Evolutionary conservation across 2,113 vertebrate genomes (phyloP), one percentile per base, ranked within the genome.

Genomic region (Pachycephala philippinensis): DNA sequence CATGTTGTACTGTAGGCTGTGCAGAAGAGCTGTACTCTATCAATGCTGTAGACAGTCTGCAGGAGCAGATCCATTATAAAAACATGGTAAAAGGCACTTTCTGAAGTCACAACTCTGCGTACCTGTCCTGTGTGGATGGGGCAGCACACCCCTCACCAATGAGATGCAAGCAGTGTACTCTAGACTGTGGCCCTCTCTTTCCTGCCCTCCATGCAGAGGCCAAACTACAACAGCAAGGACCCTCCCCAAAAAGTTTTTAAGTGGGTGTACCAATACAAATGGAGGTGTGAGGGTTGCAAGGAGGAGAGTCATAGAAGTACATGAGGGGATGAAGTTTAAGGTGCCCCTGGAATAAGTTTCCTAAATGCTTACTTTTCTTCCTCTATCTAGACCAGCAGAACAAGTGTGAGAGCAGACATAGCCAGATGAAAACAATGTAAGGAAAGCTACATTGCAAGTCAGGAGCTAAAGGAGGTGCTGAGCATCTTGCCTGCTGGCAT

Each of bases 261-360:
- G 42, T 71, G 28, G 2, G 21, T 69, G 17, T 87, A 17, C 24
- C 44, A 78, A 49, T 59, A 37, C 13, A 10, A 15, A 5, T 33
- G 66, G 61, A 75, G 11, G 12, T 76, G 20, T 53, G 23, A 18
- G 26, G 11, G 1, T 0, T 49, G 14, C 2, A 1, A 13, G 23
- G 18, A 59, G 47, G 28, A 75, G 8, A 66, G 35, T 13, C 0
- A 0, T 33, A 13, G n/a, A 49, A 61, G 7, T 52, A 37, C 7
- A 7, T 2, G 13, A 52, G 37, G 40, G 20, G 53, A 53, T 65
- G n/a, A 80, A 76, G 20, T 68, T 52, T 44, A 37, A 92, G 45
- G n/a, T 71, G 14, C 24, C 30, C 26, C 14, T 85, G 65, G 27
- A 57, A 40, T 53, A 40, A 26, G 13, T 54, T 63, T 54, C 37